Evolutionary conservation across 2,113 vertebrate genomes (phyloP), one percentile per base, ranked within the genome.

Genomic region (Rhodinocichla rosea): DNA sequence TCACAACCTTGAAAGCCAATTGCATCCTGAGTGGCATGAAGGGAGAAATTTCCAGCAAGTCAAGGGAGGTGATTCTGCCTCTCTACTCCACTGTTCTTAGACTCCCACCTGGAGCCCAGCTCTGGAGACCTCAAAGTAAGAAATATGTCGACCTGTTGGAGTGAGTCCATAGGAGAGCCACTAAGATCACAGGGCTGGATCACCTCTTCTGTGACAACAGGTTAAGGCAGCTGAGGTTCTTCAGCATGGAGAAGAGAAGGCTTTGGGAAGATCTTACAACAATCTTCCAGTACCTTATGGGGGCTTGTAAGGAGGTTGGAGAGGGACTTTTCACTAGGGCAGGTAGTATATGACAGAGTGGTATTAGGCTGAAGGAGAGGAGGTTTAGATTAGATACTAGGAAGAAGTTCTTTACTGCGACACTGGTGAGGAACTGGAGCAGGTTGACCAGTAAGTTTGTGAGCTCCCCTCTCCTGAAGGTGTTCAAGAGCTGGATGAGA

Each of bases 101-200:
- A 80, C 10, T 70, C 14, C 11, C 22, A 56, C 6, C 35, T 35
- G 20, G 3, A 71, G 11, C 21, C 13, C 17, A 49, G 35, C 9
- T 40, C n/a, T 15, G 7, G 2, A 60, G 9, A 1, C 9, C 26
- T 11, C 49, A 71, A 11, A 4, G 10, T 13, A 42, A 23, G 35
- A 47, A 79, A 55, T 4, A 6, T 40, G 45, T 32, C 0, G 0
- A 18, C 17, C 5, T 49, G 2, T n/a, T 57, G 24, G 42, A 56
- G 12, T 45, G 22, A 33, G 15, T 49, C 50, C 11, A 15, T 9
- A 27, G 20, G 18, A 56, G 6, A 56, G 21, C 14, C 24, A n/a
- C 9, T 71, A 56, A 49, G 7, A n/a, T 30, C 24, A 62, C 4
- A n/a, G 11, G 11, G 6, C 9, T 63, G 35, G 56, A 40, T 40